Base-by-base conservation (phyloP, 2,888 invertebrate genomes). In the Parascotia fuliginaria region DNA sequence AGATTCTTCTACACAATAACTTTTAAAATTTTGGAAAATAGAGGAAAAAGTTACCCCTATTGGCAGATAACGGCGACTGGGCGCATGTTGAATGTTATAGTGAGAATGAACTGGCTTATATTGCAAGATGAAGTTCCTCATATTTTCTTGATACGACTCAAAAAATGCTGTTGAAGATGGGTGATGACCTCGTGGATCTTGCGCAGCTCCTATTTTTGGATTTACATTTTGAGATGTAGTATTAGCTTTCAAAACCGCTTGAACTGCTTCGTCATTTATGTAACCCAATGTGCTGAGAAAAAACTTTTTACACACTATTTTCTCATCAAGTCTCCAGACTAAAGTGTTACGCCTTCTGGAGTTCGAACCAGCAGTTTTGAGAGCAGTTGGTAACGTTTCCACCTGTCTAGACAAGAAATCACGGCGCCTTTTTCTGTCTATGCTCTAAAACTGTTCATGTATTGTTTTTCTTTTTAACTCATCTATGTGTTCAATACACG, bases 391-490 rank as follows among this genome's bases (percentile, higher is more conserved):
- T 15, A 38, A 27, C 29, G 16, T 45, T 29, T 38, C 38, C 9
- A 45, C 38, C 12, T 38, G 16, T 14, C 44, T 29, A 9, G 44
- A 45, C 22, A 45, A 19, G 19, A 45, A 45, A 38, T 45, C 38
- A n/a, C 38, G 37, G n/a, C 44, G 37, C 16, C 37, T 24, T 38
- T 45, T 38, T 32, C 37, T 28, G 28, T 44, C 44, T 16, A 44
- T 37, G 28, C 16, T 29, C 44, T 37, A 44, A 28, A 27, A 44
- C 14, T 16, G 22, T 28, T 24, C 29, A 22, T 16, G 27, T 33
- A 42, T 42, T 34, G 32, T 22, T 27, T 34, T 9, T 27, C 42
- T 22, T 42, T 42, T 6, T 11, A 22, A 15, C 27, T 42, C 24
- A 19, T 28, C 27, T 7, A 42, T 34, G 14, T 34, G 15, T 24